These are phyloP conservation scores for Drosophila murphyi DNA, from an alignment of 1,140 invertebrate genomes.

Conservation along the genomic window DNA sequence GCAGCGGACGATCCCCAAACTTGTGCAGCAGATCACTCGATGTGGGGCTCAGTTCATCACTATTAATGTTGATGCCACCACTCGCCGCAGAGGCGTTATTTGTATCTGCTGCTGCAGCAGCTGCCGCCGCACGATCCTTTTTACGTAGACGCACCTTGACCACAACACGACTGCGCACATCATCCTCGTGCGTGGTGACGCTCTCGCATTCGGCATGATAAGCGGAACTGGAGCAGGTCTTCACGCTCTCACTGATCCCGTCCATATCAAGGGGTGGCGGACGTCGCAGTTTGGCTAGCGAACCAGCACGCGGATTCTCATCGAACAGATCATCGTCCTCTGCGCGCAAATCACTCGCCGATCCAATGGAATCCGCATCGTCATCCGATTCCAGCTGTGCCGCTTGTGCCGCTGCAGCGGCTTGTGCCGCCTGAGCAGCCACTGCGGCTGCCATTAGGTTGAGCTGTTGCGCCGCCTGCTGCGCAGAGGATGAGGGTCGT, in stretches of 20 bases:
- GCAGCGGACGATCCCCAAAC: slow-evolving; percentile 91
- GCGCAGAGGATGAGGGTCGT: slow-evolving; percentile 74
- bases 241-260: slow-evolving; percentile 88
- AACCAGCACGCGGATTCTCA: slow-evolving; percentile 81
- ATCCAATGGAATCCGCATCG: slow-evolving; percentile 90
- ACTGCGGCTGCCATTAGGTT: slow-evolving; percentile 73
- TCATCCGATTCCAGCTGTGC: slow-evolving; percentile 69
- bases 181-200: slow-evolving; percentile 88
- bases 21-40: slow-evolving; percentile 87
- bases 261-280: slow-evolving; percentile 85
- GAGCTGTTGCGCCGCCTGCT: slow-evolving; percentile 78
- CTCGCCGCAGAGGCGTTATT: neutral
- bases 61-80: slow-evolving; percentile 28
- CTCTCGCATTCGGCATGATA: slow-evolving; percentile 91
- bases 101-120: slow-evolving; percentile 1
- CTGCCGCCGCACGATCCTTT: slow-evolving; percentile 72
- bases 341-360: slow-evolving; percentile 89
- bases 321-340: slow-evolving; percentile 86
- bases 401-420: slow-evolving; percentile 47
- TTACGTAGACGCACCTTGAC: slow-evolving; percentile 82
- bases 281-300: slow-evolving; percentile 60
- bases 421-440: slow-evolving; percentile 70
- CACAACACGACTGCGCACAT: slow-evolving; percentile 85
- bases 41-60: slow-evolving; percentile 79
- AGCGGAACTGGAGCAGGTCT: slow-evolving; percentile 89